Percentiles rank a stretch among this genome's conserved stretches.
Evolutionary conservation across 2,888 invertebrate genomes (phyloP).

Genomic region (Drosophila stalkeri): DNA sequence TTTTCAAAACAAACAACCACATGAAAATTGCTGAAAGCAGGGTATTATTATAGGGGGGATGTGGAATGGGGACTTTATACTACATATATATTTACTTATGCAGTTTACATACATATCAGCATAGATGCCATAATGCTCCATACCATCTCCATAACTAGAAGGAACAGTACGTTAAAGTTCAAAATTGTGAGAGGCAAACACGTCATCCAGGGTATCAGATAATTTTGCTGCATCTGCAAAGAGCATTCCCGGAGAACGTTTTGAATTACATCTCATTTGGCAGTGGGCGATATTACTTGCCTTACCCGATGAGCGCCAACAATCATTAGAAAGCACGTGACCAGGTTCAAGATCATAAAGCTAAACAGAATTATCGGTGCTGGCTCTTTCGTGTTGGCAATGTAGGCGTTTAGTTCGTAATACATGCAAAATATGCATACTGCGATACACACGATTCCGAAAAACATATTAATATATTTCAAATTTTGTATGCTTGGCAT

Average conservation of each 20-base stretch:
- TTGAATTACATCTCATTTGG: background rate
- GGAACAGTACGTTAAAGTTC: fast-evolving
- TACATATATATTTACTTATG: background rate
- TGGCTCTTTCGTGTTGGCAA: background rate
- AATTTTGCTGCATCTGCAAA: background rate
- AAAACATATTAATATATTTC: background rate
- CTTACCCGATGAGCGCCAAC: background rate
- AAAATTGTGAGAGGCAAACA: conserved; percentile 1
- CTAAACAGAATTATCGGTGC: background rate
- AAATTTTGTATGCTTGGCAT: conserved; percentile 3
- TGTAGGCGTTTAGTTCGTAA: background rate
- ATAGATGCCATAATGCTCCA: background rate
- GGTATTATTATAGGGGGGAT: background rate
- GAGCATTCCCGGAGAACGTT: background rate
- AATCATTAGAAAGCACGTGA: background rate
- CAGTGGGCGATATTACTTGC: background rate
- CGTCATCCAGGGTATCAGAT: background rate
- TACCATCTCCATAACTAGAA: fast-evolving
- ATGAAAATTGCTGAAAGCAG: background rate
- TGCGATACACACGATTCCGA: background rate
- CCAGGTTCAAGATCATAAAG: background rate
- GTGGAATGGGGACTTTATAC: too few relatives aligned
- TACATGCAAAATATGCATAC: background rate
- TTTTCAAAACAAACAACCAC: background rate
- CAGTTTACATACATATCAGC: background rate